Evolutionary conservation across 2,797 vertebrate species (phyloP).

Genomic region (Chelidonichthys spinosus): DNA sequence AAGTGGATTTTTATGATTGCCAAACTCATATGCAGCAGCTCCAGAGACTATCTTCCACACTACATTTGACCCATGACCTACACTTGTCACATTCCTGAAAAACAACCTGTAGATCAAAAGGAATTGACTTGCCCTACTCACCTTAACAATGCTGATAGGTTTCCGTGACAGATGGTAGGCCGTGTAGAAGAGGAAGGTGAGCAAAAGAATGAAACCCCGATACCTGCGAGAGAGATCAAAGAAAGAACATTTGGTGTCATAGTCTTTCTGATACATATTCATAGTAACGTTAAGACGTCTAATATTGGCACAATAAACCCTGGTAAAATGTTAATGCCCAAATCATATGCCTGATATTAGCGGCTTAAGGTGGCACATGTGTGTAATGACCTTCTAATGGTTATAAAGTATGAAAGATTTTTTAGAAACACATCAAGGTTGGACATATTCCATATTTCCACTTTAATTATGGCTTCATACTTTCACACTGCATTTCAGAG

Average conservation of each 20-base stretch:
- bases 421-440: no score
- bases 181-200: constrained; percentile 95
- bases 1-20: no score
- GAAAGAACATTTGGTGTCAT: background rate
- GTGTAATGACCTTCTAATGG: no score
- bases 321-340: no score
- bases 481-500: no score
- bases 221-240: constrained; percentile 82
- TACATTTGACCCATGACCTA: background rate
- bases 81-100: background rate
- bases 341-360: no score
- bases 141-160: constrained; percentile 98
- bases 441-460: no score
- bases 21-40: background rate
- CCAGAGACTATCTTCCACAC: background rate
- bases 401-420: no score
- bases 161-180: constrained; percentile 96
- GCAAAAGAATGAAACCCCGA: constrained; percentile 88
- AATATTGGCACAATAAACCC: no score
- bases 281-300: no score
- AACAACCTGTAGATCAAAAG: background rate
- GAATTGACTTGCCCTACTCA: constrained; percentile 53
- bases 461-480: no score
- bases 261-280: background rate
- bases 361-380: no score